Conservation (phyloP, 2,797 vertebrate genomes). For the Todus mexicanus region DNA sequence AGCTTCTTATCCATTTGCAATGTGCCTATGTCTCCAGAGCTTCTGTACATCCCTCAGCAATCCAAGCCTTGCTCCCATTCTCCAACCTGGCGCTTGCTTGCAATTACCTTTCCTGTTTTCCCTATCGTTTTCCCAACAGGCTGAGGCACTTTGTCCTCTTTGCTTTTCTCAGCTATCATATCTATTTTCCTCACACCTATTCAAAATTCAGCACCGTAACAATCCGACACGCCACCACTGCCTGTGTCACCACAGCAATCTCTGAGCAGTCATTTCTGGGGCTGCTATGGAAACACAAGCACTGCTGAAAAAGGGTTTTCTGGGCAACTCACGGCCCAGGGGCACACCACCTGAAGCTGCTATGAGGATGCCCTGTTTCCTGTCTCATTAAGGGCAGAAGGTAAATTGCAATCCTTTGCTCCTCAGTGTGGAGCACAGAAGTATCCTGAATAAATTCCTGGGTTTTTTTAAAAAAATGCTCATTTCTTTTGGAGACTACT, state of each 20-base stretch:
- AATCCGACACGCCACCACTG: background rate
- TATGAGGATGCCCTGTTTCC: background rate
- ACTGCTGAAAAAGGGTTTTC: background rate
- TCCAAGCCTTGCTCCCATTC: background rate
- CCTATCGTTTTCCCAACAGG: background rate
- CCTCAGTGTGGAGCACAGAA: background rate
- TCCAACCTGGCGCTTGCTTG: background rate
- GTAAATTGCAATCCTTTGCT: background rate
- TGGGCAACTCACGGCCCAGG: background rate
- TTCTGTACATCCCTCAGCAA: background rate
- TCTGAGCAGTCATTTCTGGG: background rate
- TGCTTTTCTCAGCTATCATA: background rate
- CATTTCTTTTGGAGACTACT: background rate
- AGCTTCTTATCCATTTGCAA: background rate
- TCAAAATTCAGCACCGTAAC: background rate
- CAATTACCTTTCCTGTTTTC: background rate
- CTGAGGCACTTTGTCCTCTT: background rate
- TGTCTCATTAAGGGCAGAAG: background rate
- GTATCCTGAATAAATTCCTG: background rate
- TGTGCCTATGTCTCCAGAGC: background rate
- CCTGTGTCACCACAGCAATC: background rate
- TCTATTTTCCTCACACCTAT: background rate
- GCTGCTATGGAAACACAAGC: background rate
- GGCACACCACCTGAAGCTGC: background rate
- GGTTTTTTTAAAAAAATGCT: background rate